Conservation (phyloP, 2,888 invertebrate genomes). For the Trichogramma evanescens region DNA sequence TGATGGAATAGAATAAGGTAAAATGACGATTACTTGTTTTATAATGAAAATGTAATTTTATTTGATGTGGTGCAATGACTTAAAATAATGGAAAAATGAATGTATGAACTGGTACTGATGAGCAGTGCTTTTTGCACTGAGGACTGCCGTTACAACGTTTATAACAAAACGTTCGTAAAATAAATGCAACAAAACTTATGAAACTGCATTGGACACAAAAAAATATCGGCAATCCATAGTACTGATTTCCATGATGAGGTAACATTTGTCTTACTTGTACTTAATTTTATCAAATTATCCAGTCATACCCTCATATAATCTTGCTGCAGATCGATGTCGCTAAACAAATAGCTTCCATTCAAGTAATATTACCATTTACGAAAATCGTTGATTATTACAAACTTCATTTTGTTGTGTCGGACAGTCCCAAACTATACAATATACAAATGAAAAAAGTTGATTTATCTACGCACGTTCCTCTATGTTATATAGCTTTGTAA, state of each 20-base stretch:
- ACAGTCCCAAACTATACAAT: conserved; percentile 37
- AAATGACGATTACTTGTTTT: conserved; percentile 27
- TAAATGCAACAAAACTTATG: conserved; percentile 42
- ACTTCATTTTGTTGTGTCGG: conserved; percentile 33
- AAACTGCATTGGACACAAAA: conserved; percentile 33
- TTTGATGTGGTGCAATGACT: conserved; percentile 50
- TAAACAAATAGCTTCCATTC: conserved; percentile 34
- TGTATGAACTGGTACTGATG: conserved; percentile 47
- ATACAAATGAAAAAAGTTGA: conserved; percentile 16
- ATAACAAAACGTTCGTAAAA: conserved; percentile 30
- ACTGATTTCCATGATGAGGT: conserved; percentile 47
- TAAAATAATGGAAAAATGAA: conserved; percentile 49
- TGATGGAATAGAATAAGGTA: neutral
- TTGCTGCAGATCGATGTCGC: conserved; percentile 41
- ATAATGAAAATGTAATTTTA: conserved; percentile 51
- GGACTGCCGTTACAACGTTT: conserved; percentile 31
- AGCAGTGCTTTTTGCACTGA: conserved; percentile 36
- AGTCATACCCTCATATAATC: conserved; percentile 48
- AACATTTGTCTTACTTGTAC: conserved; percentile 50
- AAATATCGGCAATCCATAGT: conserved; percentile 37
- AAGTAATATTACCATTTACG: conserved; percentile 36
- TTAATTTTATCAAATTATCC: conserved; percentile 49
- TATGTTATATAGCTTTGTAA: neutral
- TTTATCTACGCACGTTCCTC: conserved; percentile 20
- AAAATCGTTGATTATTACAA: conserved; percentile 40